Evolutionary conservation across 2,888 invertebrate genomes (phyloP).

Genomic region (Didymodactylos carnosus): DNA sequence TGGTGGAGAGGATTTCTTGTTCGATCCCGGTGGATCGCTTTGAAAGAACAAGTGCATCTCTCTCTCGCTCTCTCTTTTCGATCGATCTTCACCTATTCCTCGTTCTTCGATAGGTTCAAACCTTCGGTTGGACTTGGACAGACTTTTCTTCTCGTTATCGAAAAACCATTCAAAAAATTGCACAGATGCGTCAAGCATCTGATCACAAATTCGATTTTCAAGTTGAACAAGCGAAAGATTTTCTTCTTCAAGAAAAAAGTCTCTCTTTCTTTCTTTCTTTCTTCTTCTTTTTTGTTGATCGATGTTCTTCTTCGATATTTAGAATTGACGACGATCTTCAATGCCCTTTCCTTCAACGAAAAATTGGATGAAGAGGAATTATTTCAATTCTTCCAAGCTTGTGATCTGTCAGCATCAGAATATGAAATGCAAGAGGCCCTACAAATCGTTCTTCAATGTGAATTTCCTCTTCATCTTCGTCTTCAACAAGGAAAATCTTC

Average conservation of each 20-base stretch:
- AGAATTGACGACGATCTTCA: slow-evolving; percentile 22
- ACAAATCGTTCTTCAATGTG: slow-evolving; percentile 27
- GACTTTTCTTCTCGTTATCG: background rate
- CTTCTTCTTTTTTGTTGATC: background rate
- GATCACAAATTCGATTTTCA: background rate
- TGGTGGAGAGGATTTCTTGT: slow-evolving; percentile 25
- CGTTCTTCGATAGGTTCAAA: background rate
- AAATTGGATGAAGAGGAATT: slow-evolving; percentile 26
- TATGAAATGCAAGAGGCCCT: slow-evolving; percentile 27
- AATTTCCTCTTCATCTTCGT: background rate
- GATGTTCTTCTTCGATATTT: background rate
- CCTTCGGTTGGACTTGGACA: background rate
- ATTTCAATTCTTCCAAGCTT: slow-evolving; percentile 26
- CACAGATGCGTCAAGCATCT: background rate
- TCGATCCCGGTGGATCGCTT: slow-evolving; percentile 21
- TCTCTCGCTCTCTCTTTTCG: background rate
- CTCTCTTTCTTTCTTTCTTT: background rate
- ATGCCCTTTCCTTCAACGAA: slow-evolving; percentile 26
- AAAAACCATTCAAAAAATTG: background rate
- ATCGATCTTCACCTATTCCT: background rate
- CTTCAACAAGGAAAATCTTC: background rate
- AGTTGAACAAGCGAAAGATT: background rate
- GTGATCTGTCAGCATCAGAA: slow-evolving; percentile 28
- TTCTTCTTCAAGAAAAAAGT: slow-evolving; percentile 10
- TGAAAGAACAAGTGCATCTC: slow-evolving; percentile 24